Conservation (phyloP, 2,888 invertebrate genomes). For the Eupithecia dodoneata region DNA sequence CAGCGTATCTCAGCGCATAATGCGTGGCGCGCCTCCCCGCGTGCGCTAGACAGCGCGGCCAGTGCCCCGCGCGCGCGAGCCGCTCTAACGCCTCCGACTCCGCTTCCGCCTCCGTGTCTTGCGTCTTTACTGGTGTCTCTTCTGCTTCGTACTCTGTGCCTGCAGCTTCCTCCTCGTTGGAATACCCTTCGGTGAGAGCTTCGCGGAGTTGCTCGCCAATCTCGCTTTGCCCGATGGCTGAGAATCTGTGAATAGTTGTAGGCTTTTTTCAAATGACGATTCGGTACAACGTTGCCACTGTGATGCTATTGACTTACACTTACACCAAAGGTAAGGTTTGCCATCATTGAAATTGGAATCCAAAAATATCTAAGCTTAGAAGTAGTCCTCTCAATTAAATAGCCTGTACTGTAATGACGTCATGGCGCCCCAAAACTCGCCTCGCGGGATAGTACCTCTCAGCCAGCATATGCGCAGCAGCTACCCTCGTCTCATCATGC, state of each 20-base stretch:
- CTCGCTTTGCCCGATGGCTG: conserved; percentile 76
- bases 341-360: too few species aligned
- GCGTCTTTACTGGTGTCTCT: conserved; percentile 40
- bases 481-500: conserved; percentile 51
- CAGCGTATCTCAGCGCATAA: conserved; percentile 73
- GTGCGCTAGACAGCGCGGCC: conserved; percentile 76
- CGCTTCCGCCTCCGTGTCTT: conserved; percentile 45
- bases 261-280: neutral
- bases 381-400: neutral
- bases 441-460: conserved; percentile 59
- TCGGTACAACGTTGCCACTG: neutral
- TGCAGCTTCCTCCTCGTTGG: conserved; percentile 57
- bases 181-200: conserved; percentile 67
- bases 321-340: too few species aligned
- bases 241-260: conserved; percentile 57
- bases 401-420: neutral
- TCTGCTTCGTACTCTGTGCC: conserved; percentile 61
- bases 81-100: conserved; percentile 67
- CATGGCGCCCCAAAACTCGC: neutral
- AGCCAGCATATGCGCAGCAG: conserved; percentile 71
- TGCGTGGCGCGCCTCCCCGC: conserved; percentile 70
- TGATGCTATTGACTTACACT: neutral
- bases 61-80: conserved; percentile 75
- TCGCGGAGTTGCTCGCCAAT: conserved; percentile 76
- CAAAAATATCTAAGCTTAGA: too few species aligned